Evolutionary conservation across 2,888 invertebrate species (phyloP).

Genomic region (Pseudeuparius sepicola): DNA sequence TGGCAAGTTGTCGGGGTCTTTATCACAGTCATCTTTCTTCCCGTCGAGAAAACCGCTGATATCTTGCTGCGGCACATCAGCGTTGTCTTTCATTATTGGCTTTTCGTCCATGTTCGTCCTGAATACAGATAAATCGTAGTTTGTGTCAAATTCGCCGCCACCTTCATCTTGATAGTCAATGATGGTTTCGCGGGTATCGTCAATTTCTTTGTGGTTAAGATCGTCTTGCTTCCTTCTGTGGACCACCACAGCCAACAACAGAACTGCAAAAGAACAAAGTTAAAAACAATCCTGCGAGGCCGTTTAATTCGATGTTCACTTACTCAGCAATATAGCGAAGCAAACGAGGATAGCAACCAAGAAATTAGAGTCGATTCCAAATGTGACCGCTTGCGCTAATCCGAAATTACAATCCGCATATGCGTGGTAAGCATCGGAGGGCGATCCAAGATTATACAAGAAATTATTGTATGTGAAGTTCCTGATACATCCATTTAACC

Average conservation of each 20-base stretch:
- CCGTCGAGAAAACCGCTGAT: conserved; percentile 84
- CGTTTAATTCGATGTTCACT: conserved; percentile 41
- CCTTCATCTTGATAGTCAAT: conserved; percentile 98
- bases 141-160: conserved; percentile 94
- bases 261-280: conserved; percentile 46
- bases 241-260: conserved; percentile 85
- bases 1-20: conserved; percentile 84
- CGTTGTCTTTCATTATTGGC: conserved; percentile 36
- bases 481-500: conserved; percentile 82
- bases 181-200: conserved; percentile 94
- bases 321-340: conserved; percentile 70
- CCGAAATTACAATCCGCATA: conserved; percentile 66
- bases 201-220: conserved; percentile 82
- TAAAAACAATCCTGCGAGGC: too few relatives aligned
- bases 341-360: conserved; percentile 85
- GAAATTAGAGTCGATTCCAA: conserved; percentile 78
- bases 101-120: conserved; percentile 36
- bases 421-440: conserved; percentile 55
- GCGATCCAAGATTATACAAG: conserved; percentile 82
- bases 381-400: conserved; percentile 66
- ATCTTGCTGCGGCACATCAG: conserved; percentile 59
- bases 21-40: conserved; percentile 82
- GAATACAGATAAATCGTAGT: conserved; percentile 79
- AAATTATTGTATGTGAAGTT: conserved; percentile 81
- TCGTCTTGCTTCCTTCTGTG: conserved; percentile 78